phyloP scores from a whole-genome alignment of 2,888 invertebrate genomes.

The Clunio marinus region DNA sequence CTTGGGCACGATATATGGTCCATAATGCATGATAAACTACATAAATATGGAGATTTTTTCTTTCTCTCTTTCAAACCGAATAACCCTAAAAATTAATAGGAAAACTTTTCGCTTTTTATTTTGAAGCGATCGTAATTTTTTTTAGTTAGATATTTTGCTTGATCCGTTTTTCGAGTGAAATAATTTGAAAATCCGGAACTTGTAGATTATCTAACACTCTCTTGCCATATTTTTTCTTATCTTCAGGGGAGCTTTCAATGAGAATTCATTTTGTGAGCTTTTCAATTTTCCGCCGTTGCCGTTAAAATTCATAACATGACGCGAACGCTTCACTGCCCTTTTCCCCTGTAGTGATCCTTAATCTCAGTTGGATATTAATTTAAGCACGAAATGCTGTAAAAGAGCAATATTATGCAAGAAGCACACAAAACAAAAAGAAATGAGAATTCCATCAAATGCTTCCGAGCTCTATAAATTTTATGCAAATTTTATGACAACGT shows the following conservation, averaged over 20 bases:
- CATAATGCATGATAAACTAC: slow-evolving; percentile 28
- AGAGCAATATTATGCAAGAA: background rate
- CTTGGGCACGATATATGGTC: slow-evolving; percentile 24
- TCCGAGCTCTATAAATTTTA: slow-evolving; percentile 13
- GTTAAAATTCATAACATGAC: slow-evolving; percentile 6
- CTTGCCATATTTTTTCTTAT: too few species aligned
- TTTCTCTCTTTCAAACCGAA: background rate
- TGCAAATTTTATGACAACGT: slow-evolving; percentile 8
- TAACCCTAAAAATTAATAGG: background rate
- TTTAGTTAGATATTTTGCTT: too few species aligned
- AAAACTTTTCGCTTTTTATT: too few species aligned
- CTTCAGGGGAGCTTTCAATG: too few species aligned
- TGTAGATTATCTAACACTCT: too few species aligned
- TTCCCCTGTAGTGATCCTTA: background rate
- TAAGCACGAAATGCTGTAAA: slow-evolving; percentile 10
- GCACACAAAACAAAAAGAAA: background rate
- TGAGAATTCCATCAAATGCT: slow-evolving; percentile 18
- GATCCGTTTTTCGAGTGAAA: too few species aligned
- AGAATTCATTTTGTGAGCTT: too few species aligned
- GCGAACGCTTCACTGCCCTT: too few species aligned
- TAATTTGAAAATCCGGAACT: too few species aligned
- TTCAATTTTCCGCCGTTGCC: background rate
- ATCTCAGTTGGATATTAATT: slow-evolving; percentile 12
- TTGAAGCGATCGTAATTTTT: too few species aligned
- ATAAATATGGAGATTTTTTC: slow-evolving; percentile 27